Evolutionary conservation across 1,140 invertebrate species (phyloP), one percentile per base, ranked within the genome.

Genomic region (Orussus abietinus): DNA sequence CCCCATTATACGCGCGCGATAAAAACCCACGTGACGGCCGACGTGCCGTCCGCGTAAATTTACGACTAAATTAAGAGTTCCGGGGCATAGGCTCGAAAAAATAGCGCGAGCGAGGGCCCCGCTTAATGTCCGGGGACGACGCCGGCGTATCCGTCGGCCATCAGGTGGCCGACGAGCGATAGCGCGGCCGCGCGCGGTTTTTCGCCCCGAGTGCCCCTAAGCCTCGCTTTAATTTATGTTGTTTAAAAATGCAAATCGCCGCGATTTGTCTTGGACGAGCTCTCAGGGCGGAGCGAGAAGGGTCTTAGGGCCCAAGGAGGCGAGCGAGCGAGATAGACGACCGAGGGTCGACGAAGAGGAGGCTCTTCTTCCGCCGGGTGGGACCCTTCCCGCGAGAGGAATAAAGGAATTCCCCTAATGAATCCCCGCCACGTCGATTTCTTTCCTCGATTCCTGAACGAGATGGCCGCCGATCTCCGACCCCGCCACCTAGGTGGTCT

Each of bases 401-500:
- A 33, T 45, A 49, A 47, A 51, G 55, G 51, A 53, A 55, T 49
- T 51, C 38, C 29, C 38, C 55, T 57, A 62, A 59, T 59, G 53
- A 57, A 59, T 59, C 52, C 53, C 40, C 19, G 39, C 46, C 46
- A 45, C 45, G 47, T 59, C 50, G 53, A 57, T 52, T 59, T 62
- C 51, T 57, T 61, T 36, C 45, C 17, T n/a, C 21, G 37, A 50
- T 42, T 38, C 42, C 45, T 35, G 31, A 33, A 30, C 30, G 35
- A 36, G 46, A 36, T 38, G 47, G 44, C 42, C 48, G 36, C 41
- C 35, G 37, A 42, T 42, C n/a, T n/a, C n/a, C n/a, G n/a, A n/a
- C 37, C 31, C 35, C 18, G 51, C 60, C 42, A 52, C 57, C 42
- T 49, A 57, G 59, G 59, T 64, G 62, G 59, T 57, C 62, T 14